phyloP scores from a whole-genome alignment of 1,140 invertebrate genomes.

The Camponotus floridanus region DNA sequence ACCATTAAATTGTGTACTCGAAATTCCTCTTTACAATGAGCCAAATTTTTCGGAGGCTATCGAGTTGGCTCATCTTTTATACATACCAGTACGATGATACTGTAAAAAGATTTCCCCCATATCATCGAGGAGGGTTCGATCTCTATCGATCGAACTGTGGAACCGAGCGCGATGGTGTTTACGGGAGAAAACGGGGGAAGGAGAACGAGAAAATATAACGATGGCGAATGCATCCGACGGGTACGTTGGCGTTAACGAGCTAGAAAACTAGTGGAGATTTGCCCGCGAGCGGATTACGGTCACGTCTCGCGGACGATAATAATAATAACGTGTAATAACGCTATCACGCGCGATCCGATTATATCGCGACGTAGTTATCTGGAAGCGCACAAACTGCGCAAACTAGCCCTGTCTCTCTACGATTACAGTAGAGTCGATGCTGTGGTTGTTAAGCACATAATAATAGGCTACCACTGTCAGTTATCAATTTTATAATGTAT shows the following conservation, averaged over 20 bases:
- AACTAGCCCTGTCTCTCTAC: not conserved
- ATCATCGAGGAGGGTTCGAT: slow-evolving; percentile 34
- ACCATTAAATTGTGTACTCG: not conserved
- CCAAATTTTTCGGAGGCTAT: slow-evolving; percentile 42
- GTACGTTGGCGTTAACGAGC: slow-evolving; percentile 72
- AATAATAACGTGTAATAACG: slow-evolving; percentile 71
- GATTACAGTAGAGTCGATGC: slow-evolving; percentile 2
- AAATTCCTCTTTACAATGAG: slow-evolving; percentile 24
- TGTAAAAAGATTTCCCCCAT: slow-evolving; percentile 40
- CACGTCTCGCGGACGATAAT: slow-evolving; percentile 65
- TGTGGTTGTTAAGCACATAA: slow-evolving; percentile 31
- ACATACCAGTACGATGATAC: slow-evolving; percentile 40
- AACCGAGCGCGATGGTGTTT: slow-evolving; percentile 16
- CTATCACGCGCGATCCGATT: slow-evolving; percentile 65
- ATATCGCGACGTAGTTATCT: slow-evolving; percentile 54
- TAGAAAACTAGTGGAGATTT: slow-evolving; percentile 76
- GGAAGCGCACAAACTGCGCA: slow-evolving; percentile 24
- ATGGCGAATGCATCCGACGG: slow-evolving; percentile 15
- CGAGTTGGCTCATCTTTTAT: slow-evolving; percentile 51
- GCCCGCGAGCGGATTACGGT: slow-evolving; percentile 71
- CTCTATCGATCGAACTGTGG: slow-evolving; percentile 33
- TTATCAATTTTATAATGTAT: slow-evolving; percentile 50
- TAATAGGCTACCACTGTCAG: not conserved
- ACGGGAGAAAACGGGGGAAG: slow-evolving; percentile 29
- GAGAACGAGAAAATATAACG: slow-evolving; percentile 5